Evolutionary conservation across 2,888 invertebrate species (phyloP), one percentile per base, ranked within the genome.

Genomic region (Watsonalla cultraria): DNA sequence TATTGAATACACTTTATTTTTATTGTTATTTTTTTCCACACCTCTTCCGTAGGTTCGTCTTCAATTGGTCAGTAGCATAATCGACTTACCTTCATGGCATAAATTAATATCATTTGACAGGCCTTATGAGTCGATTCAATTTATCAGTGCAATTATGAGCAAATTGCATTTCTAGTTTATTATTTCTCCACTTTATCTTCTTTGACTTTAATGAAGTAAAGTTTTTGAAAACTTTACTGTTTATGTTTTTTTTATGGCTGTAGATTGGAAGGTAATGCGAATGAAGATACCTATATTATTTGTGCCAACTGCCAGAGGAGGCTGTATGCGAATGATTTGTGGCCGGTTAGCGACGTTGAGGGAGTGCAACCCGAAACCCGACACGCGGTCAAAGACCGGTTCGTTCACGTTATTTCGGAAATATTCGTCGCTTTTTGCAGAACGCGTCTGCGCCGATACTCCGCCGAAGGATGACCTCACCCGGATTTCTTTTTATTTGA

Each of bases 351-450:
- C 24, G 24, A 24, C 65, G 68, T 64, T 65, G 70, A 70, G 69
- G 69, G 76, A 70, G 70, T 75, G 79, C 78, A 80, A 76, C 75
- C 74, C 75, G 77, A 70, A 80, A 76, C 75, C 74, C 75, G 77
- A 70, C 66, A 65, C 68, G 65, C 74, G 86, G 87, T 87, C 88
- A 86, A 85, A 82, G 86, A 90, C 90, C 90, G 90, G 88, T 87
- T 84, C 81, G 88, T 87, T 84, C 81, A 79, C 68, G 74, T 73
- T 78, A 73, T 85, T 89, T 84, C 76, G 84, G 81, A 84, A 82
- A 84, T 81, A 80, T 86, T 82, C 77, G 76, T 69, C 66, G 74
- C 70, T 75, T 76, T 74, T 72, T 72, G 70, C 77, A 66, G 71
- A 70, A 73, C 68, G 72, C 70, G 75, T 69, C 67, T 70, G 62